Evolutionary conservation across 92 coral and sea anemone species (phyloP).

Genomic region (Bergia puertoricense): DNA sequence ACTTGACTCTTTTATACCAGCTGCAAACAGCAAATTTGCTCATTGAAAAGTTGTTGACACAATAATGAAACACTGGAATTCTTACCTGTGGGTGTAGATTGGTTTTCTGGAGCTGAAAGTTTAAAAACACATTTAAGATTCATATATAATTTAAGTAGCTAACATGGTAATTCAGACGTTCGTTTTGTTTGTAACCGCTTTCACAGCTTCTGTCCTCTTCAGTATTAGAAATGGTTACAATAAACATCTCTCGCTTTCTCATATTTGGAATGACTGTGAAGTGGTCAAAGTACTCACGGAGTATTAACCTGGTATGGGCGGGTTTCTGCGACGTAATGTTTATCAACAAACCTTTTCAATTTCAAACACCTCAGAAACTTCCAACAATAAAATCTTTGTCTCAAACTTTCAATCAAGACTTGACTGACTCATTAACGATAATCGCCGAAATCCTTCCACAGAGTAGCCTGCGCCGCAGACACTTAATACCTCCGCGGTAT

Average conservation of each 20-base stretch:
- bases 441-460: too few species aligned
- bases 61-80: too few species aligned
- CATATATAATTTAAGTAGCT: neutral
- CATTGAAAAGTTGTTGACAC: neutral
- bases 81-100: slow-evolving; percentile 13
- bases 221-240: neutral
- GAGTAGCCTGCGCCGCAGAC: too few species aligned
- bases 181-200: neutral
- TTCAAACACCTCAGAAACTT: too few species aligned
- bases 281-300: neutral
- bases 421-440: too few species aligned
- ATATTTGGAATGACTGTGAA: neutral
- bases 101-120: slow-evolving; percentile 32
- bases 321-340: too few species aligned
- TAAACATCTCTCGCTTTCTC: neutral
- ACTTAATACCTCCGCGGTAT: too few species aligned
- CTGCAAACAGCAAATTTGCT: neutral
- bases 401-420: too few species aligned
- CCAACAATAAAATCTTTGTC: too few species aligned
- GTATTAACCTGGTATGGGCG: too few species aligned
- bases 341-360: too few species aligned
- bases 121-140: neutral
- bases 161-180: neutral
- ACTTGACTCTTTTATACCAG: too few species aligned
- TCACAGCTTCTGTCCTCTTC: neutral